A percentile compares a stretch with the other conserved stretches of the same genome.
phyloP scores from a whole-genome alignment of 2,113 vertebrate species.

The Ptychochromis oligacanthus region DNA sequence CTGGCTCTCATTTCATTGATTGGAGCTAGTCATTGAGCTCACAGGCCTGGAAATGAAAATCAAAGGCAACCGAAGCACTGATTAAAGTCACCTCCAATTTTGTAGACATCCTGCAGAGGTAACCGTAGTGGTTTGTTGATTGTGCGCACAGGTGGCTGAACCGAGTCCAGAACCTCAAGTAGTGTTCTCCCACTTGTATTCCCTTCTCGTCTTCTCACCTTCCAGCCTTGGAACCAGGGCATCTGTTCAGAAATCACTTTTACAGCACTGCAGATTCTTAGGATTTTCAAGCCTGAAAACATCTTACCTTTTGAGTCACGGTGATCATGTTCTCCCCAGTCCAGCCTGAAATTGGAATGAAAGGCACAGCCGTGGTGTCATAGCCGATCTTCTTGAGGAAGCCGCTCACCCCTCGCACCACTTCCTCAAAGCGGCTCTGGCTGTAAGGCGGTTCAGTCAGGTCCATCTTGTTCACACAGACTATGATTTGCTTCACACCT shows the following conservation, averaged over 20 bases:
- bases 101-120: constrained; percentile 86
- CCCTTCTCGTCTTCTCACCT: constrained; percentile 75
- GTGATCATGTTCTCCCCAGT: constrained; percentile 83
- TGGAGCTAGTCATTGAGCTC: not conserved
- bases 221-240: constrained; percentile 85
- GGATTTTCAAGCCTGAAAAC: fast-evolving
- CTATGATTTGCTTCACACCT: constrained; percentile 84
- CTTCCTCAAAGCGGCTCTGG: constrained; percentile 82
- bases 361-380: constrained; percentile 71
- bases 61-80: fast-evolving
- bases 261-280: not conserved
- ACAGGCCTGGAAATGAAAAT: not conserved
- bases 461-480: constrained; percentile 87
- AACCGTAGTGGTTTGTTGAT: constrained; percentile 82
- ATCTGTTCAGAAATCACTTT: constrained; percentile 61
- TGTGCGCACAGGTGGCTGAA: constrained; percentile 78
- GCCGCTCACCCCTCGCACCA: constrained; percentile 74
- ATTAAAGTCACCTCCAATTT: constrained; percentile 79
- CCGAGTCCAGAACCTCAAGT: constrained; percentile 81
- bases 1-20: not conserved
- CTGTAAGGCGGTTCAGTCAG: constrained; percentile 80
- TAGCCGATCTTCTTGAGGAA: constrained; percentile 85
- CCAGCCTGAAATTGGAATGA: constrained; percentile 84
- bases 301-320: constrained; percentile 77
- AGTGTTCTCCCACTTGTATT: constrained; percentile 76